These are phyloP conservation scores for Imbricaverruca yamaguchii DNA, from an alignment of 2,888 invertebrate genomes.

Conservation along the genomic window DNA sequence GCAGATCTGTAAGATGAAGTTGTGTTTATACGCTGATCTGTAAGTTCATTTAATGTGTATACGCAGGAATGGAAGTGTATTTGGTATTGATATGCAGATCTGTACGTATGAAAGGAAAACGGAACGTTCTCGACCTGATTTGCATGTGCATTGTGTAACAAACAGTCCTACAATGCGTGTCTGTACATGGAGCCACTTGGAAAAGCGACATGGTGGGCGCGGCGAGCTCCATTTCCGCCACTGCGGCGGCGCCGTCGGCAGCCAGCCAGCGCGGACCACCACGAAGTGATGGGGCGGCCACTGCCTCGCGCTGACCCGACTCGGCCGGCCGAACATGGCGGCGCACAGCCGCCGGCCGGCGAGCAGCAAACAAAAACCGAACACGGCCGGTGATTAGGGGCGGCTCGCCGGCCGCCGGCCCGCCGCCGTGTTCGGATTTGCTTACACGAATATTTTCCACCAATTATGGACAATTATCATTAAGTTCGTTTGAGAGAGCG, in stretches of 20 bases:
- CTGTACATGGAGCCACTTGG: no score
- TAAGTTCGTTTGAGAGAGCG: slow-evolving; percentile 16
- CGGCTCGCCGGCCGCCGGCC: background rate
- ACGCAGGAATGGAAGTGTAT: no score
- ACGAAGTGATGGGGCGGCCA: background rate
- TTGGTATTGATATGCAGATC: no score
- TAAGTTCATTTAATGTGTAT: no score
- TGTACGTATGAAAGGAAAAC: no score
- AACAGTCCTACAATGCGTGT: no score
- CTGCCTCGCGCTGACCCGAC: background rate
- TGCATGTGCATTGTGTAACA: no score
- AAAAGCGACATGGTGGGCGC: no score
- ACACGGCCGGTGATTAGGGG: background rate
- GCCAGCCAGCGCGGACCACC: background rate
- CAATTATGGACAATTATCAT: slow-evolving; percentile 21
- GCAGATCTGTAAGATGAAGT: no score
- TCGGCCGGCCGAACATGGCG: background rate
- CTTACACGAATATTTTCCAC: slow-evolving; percentile 20
- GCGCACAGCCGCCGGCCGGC: background rate
- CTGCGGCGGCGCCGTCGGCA: background rate
- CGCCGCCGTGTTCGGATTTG: slow-evolving; percentile 11
- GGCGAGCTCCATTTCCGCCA: no score
- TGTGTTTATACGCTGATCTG: no score
- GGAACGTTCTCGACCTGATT: no score
- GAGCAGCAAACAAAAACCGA: slow-evolving; percentile 17